phyloP scores from a whole-genome alignment of 2,888 invertebrate genomes.

The Silvanus unidentatus region DNA sequence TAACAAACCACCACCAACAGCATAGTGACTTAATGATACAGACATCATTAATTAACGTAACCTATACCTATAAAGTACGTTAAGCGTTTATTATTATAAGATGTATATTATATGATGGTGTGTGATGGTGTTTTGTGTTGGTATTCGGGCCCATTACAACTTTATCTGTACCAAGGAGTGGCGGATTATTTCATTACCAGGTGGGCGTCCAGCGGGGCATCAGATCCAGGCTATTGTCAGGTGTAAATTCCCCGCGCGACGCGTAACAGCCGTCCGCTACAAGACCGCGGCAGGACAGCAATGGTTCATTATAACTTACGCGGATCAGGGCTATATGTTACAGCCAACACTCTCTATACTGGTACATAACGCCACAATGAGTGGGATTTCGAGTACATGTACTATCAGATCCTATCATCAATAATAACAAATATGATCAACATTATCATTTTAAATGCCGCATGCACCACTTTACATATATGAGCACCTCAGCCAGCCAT shows the following conservation, averaged over 20 bases:
- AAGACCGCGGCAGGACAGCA: conserved; percentile 24
- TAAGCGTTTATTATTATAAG: too few relatives aligned
- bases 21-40: too few relatives aligned
- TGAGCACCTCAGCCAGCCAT: too few relatives aligned
- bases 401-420: conserved; percentile 40
- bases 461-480: background rate
- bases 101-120: conserved; percentile 3
- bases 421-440: conserved; percentile 41
- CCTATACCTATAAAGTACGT: too few relatives aligned
- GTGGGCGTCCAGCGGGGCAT: conserved; percentile 42
- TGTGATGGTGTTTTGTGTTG: conserved; percentile 13
- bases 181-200: conserved; percentile 45
- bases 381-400: conserved; percentile 42
- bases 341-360: conserved; percentile 29
- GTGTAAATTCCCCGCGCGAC: conserved; percentile 39
- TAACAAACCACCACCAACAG: too few relatives aligned
- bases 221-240: conserved; percentile 40
- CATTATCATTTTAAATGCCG: conserved; percentile 27
- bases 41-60: too few relatives aligned
- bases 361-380: conserved; percentile 20
- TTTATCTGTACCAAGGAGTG: conserved; percentile 45
- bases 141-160: conserved; percentile 44
- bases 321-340: conserved; percentile 31
- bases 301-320: conserved; percentile 36
- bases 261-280: conserved; percentile 15